Conservation (phyloP, 2,797 vertebrate species). For the Sebastes elongatus region DNA sequence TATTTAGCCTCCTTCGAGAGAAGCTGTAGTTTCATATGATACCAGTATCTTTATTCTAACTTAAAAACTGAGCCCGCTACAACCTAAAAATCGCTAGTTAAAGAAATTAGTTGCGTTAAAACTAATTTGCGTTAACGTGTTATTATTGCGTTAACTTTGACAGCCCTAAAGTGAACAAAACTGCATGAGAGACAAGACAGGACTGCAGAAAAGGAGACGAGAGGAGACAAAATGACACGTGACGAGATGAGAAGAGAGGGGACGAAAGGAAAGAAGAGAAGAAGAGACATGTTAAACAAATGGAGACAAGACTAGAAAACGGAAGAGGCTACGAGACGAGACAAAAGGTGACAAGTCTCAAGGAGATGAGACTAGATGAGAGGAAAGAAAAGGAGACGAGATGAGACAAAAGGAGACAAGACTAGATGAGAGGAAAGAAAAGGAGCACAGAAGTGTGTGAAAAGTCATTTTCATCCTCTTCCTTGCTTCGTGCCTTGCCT, state of each 20-base stretch:
- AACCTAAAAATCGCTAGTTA: no score
- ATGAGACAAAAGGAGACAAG: neutral
- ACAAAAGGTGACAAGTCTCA: no score
- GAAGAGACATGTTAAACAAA: no score
- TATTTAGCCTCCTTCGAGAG: no score
- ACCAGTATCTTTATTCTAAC: no score
- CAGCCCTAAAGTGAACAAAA: neutral
- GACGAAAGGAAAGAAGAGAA: neutral
- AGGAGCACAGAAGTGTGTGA: constrained; percentile 18
- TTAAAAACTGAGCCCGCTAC: no score
- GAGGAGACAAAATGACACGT: neutral
- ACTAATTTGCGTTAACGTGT: no score
- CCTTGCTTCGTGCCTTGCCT: neutral
- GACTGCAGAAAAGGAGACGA: neutral
- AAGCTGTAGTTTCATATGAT: no score
- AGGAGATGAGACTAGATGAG: neutral
- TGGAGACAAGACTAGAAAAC: neutral
- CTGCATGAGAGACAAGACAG: neutral
- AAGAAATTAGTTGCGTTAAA: no score
- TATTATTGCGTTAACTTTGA: no score
- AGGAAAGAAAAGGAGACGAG: neutral
- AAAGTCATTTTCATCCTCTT: constrained; percentile 29
- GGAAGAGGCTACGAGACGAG: neutral
- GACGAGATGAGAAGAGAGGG: neutral
- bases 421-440: neutral